phyloP scores from a whole-genome alignment of 2,888 invertebrate genomes.

The Lepidonotus clava region DNA sequence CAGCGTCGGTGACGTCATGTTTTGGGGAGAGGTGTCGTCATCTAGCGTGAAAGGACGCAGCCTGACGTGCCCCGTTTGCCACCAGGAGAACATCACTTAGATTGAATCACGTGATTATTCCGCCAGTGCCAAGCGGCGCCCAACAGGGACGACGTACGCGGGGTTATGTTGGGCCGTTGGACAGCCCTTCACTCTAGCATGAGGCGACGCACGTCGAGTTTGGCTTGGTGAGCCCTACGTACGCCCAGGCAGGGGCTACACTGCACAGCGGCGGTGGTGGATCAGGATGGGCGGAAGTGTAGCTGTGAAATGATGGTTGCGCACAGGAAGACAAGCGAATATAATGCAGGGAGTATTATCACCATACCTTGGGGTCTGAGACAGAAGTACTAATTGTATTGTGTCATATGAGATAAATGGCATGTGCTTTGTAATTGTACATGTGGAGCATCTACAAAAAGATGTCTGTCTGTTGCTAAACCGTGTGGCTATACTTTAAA shows the following conservation, averaged over 20 bases:
- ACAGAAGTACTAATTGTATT: too few relatives aligned
- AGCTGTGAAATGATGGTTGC: conserved; percentile 14
- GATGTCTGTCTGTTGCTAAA: too few relatives aligned
- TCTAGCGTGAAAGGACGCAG: neutral
- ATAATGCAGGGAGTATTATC: conserved; percentile 4
- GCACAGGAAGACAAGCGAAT: conserved; percentile 29
- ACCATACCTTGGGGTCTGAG: too few relatives aligned
- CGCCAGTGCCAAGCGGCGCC: conserved; percentile 79
- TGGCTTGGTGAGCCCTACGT: too few relatives aligned
- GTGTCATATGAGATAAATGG: too few relatives aligned
- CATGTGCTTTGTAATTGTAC: too few relatives aligned
- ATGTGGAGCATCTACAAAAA: too few relatives aligned
- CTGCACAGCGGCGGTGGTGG: conserved; percentile 17
- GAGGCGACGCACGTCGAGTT: too few relatives aligned
- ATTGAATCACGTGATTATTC: conserved; percentile 78
- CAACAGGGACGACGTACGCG: conserved; percentile 51
- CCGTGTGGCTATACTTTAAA: too few relatives aligned
- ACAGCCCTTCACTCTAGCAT: too few relatives aligned
- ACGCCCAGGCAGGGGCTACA: neutral
- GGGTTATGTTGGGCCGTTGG: too few relatives aligned
- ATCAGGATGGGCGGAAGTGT: neutral
- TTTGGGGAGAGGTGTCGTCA: too few relatives aligned
- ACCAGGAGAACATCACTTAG: conserved; percentile 76
- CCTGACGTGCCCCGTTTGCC: conserved; percentile 66
- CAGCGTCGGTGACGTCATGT: neutral